These are phyloP conservation scores for Zoroaster sp. DNA, from an alignment of 53 echinoderm and acorn worm species.

Conservation along the genomic window DNA sequence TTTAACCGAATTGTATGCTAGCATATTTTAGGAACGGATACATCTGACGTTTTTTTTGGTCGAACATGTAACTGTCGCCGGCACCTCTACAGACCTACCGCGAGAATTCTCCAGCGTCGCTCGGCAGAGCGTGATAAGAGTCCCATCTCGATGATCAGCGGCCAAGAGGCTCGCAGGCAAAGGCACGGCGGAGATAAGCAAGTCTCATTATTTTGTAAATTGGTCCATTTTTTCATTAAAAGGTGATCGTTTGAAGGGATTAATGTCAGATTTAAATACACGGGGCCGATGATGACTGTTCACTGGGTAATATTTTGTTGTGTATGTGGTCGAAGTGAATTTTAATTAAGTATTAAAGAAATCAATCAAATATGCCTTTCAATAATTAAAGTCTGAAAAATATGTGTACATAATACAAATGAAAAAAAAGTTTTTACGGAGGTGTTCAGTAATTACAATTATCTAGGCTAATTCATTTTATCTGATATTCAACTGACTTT, in stretches of 20 bases:
- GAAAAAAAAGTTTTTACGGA: too few species aligned
- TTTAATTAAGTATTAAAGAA: constrained; percentile 14
- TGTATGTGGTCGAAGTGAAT: neutral
- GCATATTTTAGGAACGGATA: too few species aligned
- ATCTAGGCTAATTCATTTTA: too few species aligned
- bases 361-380: too few species aligned
- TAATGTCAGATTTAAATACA: constrained; percentile 24
- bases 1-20: too few species aligned
- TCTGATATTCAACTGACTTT: too few species aligned
- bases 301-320: too few species aligned
- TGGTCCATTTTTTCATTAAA: constrained; percentile 58
- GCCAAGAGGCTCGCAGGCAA: neutral
- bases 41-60: too few species aligned
- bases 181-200: constrained; percentile 26
- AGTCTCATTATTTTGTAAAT: constrained; percentile 50
- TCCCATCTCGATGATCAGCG: neutral
- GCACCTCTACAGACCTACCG: neutral
- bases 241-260: constrained; percentile 53
- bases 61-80: neutral
- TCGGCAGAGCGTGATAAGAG: constrained; percentile 11
- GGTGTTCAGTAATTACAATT: too few species aligned
- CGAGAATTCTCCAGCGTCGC: constrained; percentile 21
- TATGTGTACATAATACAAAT: too few species aligned
- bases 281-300: neutral
- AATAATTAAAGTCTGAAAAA: too few species aligned